These are phyloP conservation scores for Sebastes matsubarae DNA, from an alignment of 2,797 vertebrate species.

Conservation along the genomic window DNA sequence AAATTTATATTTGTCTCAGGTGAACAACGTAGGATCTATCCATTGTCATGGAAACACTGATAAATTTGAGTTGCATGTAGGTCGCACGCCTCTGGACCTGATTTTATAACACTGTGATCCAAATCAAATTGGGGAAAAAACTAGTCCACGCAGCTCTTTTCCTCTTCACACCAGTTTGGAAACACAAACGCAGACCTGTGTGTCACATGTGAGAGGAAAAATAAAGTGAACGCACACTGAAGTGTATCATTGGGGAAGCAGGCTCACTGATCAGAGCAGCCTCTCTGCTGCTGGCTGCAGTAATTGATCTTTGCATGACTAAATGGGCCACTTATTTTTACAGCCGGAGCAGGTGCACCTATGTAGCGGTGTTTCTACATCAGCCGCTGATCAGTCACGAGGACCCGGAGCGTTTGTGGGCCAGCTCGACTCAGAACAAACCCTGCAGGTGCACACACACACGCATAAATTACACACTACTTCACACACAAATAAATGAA, in stretches of 20 bases:
- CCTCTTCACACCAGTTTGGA: background rate
- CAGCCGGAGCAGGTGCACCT: conserved; percentile 72
- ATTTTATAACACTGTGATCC: conserved; percentile 44
- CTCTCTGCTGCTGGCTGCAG: conserved; percentile 23
- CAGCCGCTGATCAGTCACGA: conserved; percentile 75
- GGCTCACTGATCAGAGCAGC: conserved; percentile 23
- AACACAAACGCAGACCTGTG: background rate
- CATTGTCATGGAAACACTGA: conserved; percentile 66
- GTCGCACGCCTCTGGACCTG: conserved; percentile 45
- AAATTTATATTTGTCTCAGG: conserved; percentile 47
- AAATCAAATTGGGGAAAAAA: background rate
- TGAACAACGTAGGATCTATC: conserved; percentile 38
- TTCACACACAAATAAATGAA: background rate
- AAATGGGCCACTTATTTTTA: conserved; percentile 81
- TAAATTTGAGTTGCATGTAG: conserved; percentile 54
- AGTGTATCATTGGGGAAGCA: conserved; percentile 21
- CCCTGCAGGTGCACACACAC: conserved; percentile 45
- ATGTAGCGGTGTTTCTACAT: conserved; percentile 57
- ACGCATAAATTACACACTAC: background rate
- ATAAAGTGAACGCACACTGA: background rate
- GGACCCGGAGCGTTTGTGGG: conserved; percentile 71
- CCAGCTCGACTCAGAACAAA: conserved; percentile 53
- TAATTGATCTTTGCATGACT: conserved; percentile 75
- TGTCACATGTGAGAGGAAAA: background rate
- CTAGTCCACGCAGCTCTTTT: background rate